Percentiles rank a stretch among this genome's conserved stretches.
These are phyloP conservation scores for Meiosimyza platycephala DNA, from an alignment of 2,888 invertebrate species.

Conservation along the genomic window DNA sequence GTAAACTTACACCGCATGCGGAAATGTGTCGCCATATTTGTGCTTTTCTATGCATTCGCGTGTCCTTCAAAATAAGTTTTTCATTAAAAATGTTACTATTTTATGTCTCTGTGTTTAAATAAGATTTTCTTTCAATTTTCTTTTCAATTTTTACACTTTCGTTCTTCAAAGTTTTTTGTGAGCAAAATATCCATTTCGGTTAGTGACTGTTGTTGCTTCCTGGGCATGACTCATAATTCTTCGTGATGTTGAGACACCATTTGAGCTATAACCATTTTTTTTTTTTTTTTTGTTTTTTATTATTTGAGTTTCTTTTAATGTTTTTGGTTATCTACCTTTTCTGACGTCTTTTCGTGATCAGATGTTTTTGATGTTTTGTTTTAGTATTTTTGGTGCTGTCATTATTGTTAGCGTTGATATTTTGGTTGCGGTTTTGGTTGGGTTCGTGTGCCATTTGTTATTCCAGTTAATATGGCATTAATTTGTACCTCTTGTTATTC, in stretches of 20 bases:
- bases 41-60: background rate
- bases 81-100: slow-evolving; percentile 2
- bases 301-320: too few relatives aligned
- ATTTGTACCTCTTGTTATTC: too few relatives aligned
- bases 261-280: background rate
- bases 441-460: too few relatives aligned
- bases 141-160: background rate
- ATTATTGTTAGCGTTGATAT: too few relatives aligned
- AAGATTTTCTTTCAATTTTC: background rate
- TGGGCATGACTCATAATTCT: background rate
- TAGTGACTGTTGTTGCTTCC: background rate
- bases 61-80: slow-evolving; percentile 8
- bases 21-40: slow-evolving; percentile 25
- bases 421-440: too few relatives aligned
- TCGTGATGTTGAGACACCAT: background rate
- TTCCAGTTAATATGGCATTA: too few relatives aligned
- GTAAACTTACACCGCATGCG: background rate
- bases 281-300: too few relatives aligned
- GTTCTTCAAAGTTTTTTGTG: slow-evolving; percentile 4
- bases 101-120: background rate
- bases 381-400: too few relatives aligned
- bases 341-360: too few relatives aligned
- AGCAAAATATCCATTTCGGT: background rate
- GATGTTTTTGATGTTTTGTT: too few relatives aligned
- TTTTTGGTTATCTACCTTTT: too few relatives aligned